phyloP scores from a whole-genome alignment of 1,140 invertebrate genomes.

The Meloidogyne chitwoodi region DNA sequence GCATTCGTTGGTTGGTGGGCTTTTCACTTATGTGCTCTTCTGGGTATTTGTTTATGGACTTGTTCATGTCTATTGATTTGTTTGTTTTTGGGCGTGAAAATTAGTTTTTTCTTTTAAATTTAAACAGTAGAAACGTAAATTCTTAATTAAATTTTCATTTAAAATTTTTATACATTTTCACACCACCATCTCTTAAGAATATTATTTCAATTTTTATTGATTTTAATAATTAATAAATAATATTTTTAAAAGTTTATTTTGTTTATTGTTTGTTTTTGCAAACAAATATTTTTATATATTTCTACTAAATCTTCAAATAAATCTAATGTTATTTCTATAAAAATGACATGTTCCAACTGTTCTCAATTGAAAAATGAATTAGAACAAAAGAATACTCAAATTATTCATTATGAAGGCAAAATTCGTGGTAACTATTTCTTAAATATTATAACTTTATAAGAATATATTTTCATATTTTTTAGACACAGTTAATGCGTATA shows the following conservation, averaged over 20 bases:
- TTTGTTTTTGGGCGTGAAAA: background rate
- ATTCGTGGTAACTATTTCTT: slow-evolving; percentile 35
- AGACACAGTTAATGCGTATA: slow-evolving; percentile 45
- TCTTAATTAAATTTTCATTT: background rate
- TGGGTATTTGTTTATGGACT: slow-evolving; percentile 63
- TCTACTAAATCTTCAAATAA: background rate
- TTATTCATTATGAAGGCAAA: slow-evolving; percentile 39
- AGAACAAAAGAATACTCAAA: slow-evolving; percentile 43
- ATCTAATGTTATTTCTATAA: background rate
- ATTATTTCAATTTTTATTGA: background rate
- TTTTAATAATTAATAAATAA: background rate
- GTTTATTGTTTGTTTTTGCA: background rate
- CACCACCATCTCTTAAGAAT: background rate
- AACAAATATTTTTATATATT: background rate
- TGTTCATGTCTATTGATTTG: slow-evolving; percentile 61
- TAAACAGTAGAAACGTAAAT: background rate
- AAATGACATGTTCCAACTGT: slow-evolving; percentile 10
- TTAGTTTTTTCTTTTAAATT: background rate
- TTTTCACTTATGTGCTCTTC: slow-evolving; percentile 62
- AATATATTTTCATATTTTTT: background rate
- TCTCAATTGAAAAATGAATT: slow-evolving; percentile 8
- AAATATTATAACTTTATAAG: background rate
- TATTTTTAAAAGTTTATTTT: slow-evolving; percentile 9
- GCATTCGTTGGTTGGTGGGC: slow-evolving; percentile 60
- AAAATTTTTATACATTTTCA: too few relatives aligned